phyloP scores from a whole-genome alignment of 2,797 vertebrate species.

The Cirrhinus molitorella region DNA sequence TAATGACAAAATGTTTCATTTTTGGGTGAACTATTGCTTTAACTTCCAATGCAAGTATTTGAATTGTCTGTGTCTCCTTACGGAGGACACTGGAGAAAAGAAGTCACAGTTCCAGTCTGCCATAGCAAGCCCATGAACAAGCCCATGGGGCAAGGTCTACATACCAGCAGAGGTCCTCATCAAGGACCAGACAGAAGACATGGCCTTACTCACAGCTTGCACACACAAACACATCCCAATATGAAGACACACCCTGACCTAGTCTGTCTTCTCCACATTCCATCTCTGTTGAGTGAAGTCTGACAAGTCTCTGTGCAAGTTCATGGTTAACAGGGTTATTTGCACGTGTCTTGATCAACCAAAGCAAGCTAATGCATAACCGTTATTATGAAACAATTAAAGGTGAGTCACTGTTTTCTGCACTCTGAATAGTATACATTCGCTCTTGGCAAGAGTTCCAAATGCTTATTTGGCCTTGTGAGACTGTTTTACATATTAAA shows the following conservation, averaged over 20 bases:
- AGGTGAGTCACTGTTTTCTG: background rate
- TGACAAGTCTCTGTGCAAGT: background rate
- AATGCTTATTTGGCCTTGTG: background rate
- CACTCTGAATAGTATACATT: background rate
- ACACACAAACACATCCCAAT: conserved; percentile 40
- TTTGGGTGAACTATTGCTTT: no score
- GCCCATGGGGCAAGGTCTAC: conserved; percentile 13
- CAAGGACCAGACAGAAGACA: conserved; percentile 36
- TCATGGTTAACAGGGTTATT: conserved; percentile 4
- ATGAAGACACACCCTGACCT: conserved; percentile 45
- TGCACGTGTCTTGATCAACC: background rate
- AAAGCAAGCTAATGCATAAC: background rate
- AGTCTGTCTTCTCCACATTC: conserved; percentile 48
- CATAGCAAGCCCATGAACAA: background rate
- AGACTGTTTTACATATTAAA: conserved; percentile 16
- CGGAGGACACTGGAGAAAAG: conserved; percentile 11
- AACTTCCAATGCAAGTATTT: no score
- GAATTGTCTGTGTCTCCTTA: conserved; percentile 13
- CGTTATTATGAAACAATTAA: conserved; percentile 4
- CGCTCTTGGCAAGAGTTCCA: background rate
- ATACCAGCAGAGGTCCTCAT: conserved; percentile 36
- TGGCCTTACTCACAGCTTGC: conserved; percentile 31
- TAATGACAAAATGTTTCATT: no score
- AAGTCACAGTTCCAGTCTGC: background rate
- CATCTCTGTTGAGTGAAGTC: conserved; percentile 46